These are phyloP conservation scores for Drosophila teissieri DNA, from an alignment of 1,140 invertebrate species.

Conservation along the genomic window DNA sequence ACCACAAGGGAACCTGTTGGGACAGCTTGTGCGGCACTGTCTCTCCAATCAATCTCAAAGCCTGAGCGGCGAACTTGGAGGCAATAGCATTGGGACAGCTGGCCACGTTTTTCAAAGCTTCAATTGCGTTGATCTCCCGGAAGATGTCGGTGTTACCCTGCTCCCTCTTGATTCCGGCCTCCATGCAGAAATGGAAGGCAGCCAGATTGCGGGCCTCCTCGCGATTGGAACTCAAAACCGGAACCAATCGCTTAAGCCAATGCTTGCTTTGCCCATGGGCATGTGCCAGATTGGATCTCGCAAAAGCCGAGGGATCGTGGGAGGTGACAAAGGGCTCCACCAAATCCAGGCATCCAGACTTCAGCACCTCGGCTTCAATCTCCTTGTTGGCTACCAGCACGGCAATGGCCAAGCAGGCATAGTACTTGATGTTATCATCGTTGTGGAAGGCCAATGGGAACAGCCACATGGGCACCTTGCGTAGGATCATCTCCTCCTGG, in stretches of 20 bases:
- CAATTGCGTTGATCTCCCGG: constrained; percentile 96
- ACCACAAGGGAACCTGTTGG: constrained; percentile 99
- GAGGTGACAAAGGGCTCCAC: constrained; percentile 98
- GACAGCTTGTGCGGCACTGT: constrained; percentile 98
- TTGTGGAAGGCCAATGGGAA: constrained; percentile 98
- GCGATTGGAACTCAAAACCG: constrained; percentile 97
- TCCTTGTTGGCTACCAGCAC: constrained; percentile 99
- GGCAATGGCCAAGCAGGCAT: constrained; percentile 98
- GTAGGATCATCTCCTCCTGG: constrained; percentile 98
- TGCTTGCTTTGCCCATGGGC: constrained; percentile 98
- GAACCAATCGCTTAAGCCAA: constrained; percentile 97
- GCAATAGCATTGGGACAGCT: constrained; percentile 99
- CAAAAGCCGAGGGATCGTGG: constrained; percentile 98
- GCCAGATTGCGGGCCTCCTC: constrained; percentile 98
- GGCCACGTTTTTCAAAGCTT: constrained; percentile 97
- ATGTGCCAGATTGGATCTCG: constrained; percentile 95
- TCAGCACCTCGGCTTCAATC: constrained; percentile 97
- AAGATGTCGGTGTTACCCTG: constrained; percentile 98
- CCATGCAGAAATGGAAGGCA: constrained; percentile 99
- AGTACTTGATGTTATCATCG: constrained; percentile 99
- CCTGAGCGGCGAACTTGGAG: constrained; percentile 98
- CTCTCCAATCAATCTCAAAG: constrained; percentile 97
- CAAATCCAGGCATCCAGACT: constrained; percentile 97
- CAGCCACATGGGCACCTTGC: constrained; percentile 98
- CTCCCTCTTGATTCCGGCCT: constrained; percentile 98